Conservation (phyloP, 2,113 vertebrate species). For the Ceyx melanurus region DNA sequence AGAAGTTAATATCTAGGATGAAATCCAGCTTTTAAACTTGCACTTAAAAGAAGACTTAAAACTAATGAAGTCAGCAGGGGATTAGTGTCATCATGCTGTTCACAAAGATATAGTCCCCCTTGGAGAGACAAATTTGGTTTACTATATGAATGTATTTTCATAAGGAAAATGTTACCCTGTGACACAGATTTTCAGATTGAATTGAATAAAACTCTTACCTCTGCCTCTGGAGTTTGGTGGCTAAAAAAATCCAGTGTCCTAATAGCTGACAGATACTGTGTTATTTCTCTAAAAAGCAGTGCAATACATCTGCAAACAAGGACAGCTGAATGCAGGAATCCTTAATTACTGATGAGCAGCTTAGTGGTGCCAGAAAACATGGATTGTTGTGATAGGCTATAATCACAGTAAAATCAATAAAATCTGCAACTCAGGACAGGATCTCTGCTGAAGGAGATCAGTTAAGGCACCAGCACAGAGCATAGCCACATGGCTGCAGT, state of each 20-base stretch:
- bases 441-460: neutral
- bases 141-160: neutral
- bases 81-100: neutral
- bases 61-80: neutral
- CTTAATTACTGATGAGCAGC: neutral
- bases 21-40: neutral
- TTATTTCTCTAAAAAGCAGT: neutral
- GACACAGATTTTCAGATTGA: neutral
- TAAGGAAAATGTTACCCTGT: neutral
- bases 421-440: neutral
- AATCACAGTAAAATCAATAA: neutral
- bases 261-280: neutral
- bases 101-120: neutral
- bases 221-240: neutral
- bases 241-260: neutral
- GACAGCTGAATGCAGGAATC: neutral
- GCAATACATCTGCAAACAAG: neutral
- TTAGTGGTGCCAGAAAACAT: neutral
- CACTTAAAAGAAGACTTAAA: neutral
- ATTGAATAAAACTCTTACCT: neutral
- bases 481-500: neutral
- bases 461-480: fast-evolving
- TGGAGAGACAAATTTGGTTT: neutral
- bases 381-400: neutral
- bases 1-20: neutral